Evolutionary conservation across 2,113 vertebrate genomes (phyloP), one percentile per base, ranked within the genome.

Genomic region (Nothoprocta pentlandii): DNA sequence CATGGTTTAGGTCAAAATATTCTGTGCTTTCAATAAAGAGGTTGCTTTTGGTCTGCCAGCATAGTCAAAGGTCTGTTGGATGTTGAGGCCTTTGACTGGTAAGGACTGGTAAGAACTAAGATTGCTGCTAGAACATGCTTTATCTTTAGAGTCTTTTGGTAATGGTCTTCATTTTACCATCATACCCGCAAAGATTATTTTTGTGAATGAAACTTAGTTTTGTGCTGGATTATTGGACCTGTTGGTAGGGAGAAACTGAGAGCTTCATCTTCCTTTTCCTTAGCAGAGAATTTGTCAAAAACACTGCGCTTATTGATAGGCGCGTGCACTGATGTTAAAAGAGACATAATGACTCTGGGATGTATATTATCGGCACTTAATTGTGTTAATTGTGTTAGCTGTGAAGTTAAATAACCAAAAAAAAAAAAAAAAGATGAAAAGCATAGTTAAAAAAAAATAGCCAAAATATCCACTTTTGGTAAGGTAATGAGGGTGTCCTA

Each of bases 101-200:
- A 56, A 56, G 54, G 74, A 26, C 84, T 51, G 69, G 61, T 80
- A 74, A 89, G 77, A 47, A 63, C 84, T 64, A 64, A 85, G 74
- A 89, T 53, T 85, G 44, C 61, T 93, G 89, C 91, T 87, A 94
- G 80, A 44, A 87, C 66, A 91, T 17, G 49, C 36, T 75, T 92
- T 87, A 68, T 71, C 69, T 79, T 51, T 63, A 42, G 88, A 84
- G 23, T 42, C 62, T 63, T 89, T 66, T 46, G 51, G 23, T 54
- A 63, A 49, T 49, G 77, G 46, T 83, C 83, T 77, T 82, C 41
- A 22, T 83, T 92, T 74, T 62, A 53, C 81, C 32, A 16, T 30
- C 62, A 69, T 63, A 51, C 10, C 71, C 34, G 47, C 47, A 73
- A 79, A 56, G 46, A 47, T 56, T 2, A 15, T 73, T 80, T 80